Evolutionary conservation across 2,113 vertebrate species (phyloP).

Genomic region (Pedetes capensis): DNA sequence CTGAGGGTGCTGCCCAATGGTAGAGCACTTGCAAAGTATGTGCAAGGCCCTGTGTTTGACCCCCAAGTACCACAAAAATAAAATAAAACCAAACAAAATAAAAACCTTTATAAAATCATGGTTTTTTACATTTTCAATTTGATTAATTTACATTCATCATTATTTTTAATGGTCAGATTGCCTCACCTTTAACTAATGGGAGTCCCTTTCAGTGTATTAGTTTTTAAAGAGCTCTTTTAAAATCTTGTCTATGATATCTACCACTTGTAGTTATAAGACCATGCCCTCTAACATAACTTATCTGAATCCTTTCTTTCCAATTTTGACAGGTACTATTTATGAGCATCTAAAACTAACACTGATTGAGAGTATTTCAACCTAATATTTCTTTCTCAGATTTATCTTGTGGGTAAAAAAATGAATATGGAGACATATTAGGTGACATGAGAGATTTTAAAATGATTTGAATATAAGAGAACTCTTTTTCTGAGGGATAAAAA

Average conservation of each 20-base stretch:
- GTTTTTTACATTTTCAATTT: background rate
- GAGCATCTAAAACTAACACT: background rate
- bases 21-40: too few species aligned
- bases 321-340: conserved; percentile 5
- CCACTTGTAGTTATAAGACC: background rate
- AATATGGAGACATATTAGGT: background rate
- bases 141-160: background rate
- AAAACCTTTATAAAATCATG: background rate
- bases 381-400: background rate
- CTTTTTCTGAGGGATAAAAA: background rate
- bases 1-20: too few species aligned
- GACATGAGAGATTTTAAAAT: background rate
- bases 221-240: conserved; percentile 21
- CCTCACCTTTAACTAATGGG: background rate
- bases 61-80: too few species aligned
- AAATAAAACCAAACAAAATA: too few species aligned
- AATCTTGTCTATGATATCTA: background rate
- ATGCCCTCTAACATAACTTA: background rate
- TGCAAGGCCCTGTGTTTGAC: too few species aligned
- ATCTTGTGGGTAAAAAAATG: conserved; percentile 7
- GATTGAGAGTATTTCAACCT: background rate
- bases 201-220: background rate
- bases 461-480: background rate
- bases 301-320: background rate
- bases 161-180: conserved; percentile 29